Base-by-base conservation (phyloP, 2,888 invertebrate genomes). In the Vesta saturnalis region DNA sequence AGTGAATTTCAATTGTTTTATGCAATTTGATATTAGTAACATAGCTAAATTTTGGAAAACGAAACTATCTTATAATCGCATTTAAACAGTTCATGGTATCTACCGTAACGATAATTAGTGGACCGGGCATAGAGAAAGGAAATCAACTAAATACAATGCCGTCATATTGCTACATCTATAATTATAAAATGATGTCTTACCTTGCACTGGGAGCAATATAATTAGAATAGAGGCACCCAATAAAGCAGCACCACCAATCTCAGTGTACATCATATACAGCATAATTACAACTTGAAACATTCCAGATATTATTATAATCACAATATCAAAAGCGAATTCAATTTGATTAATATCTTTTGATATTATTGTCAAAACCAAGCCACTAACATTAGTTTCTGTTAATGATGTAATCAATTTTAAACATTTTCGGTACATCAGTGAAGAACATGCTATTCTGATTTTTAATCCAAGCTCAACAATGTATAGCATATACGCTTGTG, bases 321-420 rank as follows among this genome's bases (percentile, higher is more conserved):
- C 81, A 80, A 94, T 93, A 60, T 93, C 85, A n/a, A 91, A 87
- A 1, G 91, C 91, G 84, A 92, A 88, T 82, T 96, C 95, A 82
- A 95, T 94, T 65, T 95, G 85, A 72, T 91, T 91, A 0, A 95
- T 94, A 82, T 96, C 96, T 60, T 94, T 95, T 0, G 95, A 93
- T 70, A 96, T 64, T 16, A 80, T 66, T 66, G 80, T 81, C 1
- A 81, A 76, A 47, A 80, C 77, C 67, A 79, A 77, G 82, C 84
- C 96, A 76, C 88, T 94, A 83, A 85, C 92, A 0, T 94, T 95
- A 80, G 94, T 91, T 3, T 92, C 92, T 54, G 95, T 85, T 0
- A 95, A 93, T 1, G 91, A 91, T 81, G 92, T 93, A 64, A 93
- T 94, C 35, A 96, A 84, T 71, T 87, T 85, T 43, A 90, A 81